These are phyloP conservation scores for Nannoperca obscura DNA, from an alignment of 2,797 vertebrate genomes.

Conservation along the genomic window DNA sequence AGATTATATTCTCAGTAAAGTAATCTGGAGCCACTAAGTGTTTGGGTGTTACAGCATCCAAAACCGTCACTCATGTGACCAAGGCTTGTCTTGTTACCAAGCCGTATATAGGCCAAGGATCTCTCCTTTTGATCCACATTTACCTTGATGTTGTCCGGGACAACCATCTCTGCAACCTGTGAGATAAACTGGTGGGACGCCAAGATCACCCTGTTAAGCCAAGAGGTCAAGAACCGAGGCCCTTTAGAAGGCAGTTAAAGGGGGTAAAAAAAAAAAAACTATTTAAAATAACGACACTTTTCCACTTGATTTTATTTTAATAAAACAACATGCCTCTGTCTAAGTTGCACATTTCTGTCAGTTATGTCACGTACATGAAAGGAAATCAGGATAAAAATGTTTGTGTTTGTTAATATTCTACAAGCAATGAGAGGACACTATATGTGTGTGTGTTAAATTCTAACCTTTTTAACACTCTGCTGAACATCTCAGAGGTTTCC, in stretches of 20 bases:
- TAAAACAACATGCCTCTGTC: background rate
- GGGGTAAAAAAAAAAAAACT: background rate
- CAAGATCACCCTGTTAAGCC: slow-evolving; percentile 6
- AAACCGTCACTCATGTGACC: slow-evolving; percentile 23
- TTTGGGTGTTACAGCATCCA: slow-evolving; percentile 19
- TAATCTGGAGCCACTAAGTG: background rate
- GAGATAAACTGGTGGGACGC: slow-evolving; percentile 41
- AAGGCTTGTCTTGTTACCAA: slow-evolving; percentile 41
- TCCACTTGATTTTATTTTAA: background rate
- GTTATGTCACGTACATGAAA: background rate
- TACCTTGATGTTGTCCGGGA: slow-evolving; percentile 59
- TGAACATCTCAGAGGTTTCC: slow-evolving; percentile 5
- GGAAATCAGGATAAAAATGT: background rate
- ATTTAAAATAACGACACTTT: background rate
- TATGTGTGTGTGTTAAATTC: background rate
- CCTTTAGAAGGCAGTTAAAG: background rate
- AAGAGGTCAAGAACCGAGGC: background rate
- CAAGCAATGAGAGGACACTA: slow-evolving; percentile 1
- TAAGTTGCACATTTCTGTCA: background rate
- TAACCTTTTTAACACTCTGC: slow-evolving; percentile 11
- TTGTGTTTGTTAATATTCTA: slow-evolving; percentile 1
- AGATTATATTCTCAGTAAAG: background rate
- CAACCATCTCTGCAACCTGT: slow-evolving; percentile 19
- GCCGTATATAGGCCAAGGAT: slow-evolving; percentile 53
- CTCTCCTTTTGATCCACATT: slow-evolving; percentile 54